Conservation (phyloP, 2,797 vertebrate species). For the Hemitrygon akajei region DNA sequence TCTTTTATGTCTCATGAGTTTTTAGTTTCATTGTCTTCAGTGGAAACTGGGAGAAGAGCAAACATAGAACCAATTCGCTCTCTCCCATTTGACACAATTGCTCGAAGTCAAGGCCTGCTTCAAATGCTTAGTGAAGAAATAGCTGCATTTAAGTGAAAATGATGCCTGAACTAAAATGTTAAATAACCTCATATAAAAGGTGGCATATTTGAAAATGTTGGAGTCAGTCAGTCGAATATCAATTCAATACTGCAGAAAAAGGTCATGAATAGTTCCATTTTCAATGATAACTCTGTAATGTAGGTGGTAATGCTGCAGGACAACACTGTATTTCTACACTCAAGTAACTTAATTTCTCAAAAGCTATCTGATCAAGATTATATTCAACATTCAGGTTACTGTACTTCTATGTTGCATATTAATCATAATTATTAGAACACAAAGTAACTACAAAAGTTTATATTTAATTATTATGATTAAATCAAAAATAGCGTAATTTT, state of each 20-base stretch:
- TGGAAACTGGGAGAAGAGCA: neutral
- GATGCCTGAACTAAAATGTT: slow-evolving; percentile 10
- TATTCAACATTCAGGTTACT: neutral
- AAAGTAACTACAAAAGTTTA: neutral
- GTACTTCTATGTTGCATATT: neutral
- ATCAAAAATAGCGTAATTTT: neutral
- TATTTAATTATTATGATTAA: neutral
- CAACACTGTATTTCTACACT: neutral
- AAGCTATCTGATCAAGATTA: neutral
- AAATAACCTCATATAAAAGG: neutral
- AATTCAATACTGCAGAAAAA: neutral
- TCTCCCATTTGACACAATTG: neutral
- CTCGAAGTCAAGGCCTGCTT: neutral
- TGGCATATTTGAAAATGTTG: neutral
- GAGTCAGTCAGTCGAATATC: neutral
- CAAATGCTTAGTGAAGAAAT: neutral
- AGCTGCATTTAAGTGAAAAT: slow-evolving; percentile 13
- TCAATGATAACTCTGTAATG: neutral
- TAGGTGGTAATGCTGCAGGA: neutral
- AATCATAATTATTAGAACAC: neutral
- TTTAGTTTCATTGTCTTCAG: neutral
- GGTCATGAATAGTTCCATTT: neutral
- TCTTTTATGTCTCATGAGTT: neutral
- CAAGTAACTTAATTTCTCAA: neutral
- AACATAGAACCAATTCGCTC: neutral